Conservation (phyloP, 2,797 vertebrate species). For the Chaetodon trifasciatus region DNA sequence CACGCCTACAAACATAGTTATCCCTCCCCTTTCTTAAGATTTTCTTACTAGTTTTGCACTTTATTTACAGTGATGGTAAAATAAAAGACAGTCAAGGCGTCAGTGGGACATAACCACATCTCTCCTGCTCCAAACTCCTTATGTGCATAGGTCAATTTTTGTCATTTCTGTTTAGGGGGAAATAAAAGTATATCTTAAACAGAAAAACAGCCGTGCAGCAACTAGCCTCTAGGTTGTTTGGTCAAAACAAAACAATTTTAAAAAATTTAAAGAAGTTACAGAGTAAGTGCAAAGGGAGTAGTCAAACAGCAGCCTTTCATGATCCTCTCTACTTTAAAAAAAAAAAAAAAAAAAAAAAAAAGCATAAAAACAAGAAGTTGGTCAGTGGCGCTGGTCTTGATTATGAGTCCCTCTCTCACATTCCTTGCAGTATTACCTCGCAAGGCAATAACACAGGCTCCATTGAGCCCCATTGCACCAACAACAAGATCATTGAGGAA, state of each 20-base stretch:
- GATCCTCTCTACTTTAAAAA: constrained; percentile 35
- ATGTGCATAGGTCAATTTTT: not conserved
- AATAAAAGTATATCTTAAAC: constrained; percentile 1
- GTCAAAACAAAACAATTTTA: constrained; percentile 19
- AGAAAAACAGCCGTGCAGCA: not conserved
- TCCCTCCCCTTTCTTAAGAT: not conserved
- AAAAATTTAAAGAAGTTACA: no score
- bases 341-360: constrained; percentile 27
- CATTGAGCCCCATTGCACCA: constrained; percentile 73
- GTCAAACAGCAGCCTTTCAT: constrained; percentile 43
- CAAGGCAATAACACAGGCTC: constrained; percentile 79
- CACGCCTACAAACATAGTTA: not conserved
- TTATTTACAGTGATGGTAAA: not conserved
- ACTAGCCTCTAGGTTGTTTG: constrained; percentile 9
- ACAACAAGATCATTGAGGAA: constrained; percentile 82
- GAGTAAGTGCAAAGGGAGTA: no score
- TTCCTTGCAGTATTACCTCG: constrained; percentile 80
- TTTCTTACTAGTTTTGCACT: not conserved
- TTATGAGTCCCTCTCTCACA: constrained; percentile 69
- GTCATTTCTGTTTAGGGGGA: not conserved
- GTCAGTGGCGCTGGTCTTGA: constrained; percentile 74
- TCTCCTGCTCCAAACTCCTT: not conserved
- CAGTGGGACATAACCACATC: not conserved
- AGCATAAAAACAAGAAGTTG: constrained; percentile 59
- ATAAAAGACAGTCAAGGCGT: not conserved